Evolutionary conservation across 2,113 vertebrate species (phyloP), one percentile per base, ranked within the genome.

Genomic region (Ctenodactylus gundi): DNA sequence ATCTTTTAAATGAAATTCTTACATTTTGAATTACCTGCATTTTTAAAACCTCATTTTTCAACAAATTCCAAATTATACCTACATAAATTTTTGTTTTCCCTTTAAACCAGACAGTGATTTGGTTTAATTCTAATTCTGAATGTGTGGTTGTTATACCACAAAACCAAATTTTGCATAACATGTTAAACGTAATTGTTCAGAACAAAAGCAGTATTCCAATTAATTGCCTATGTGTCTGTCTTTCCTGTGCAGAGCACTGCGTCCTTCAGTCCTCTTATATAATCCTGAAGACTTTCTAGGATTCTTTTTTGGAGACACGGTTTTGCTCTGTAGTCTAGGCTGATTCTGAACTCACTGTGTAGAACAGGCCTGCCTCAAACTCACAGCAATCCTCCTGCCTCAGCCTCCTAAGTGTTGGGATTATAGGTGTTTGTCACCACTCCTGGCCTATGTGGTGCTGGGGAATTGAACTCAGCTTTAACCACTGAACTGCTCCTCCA

Each of bases 11-110:
- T 92, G n/a, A 85, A 92, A 85, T 55, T 34, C 57, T 91, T 62
- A 36, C 6, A 60, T 78, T 96, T 93, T 95, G 82, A 82, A 51
- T 68, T 55, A 77, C 8, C 31, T 94, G 41, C 49, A 44, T 84
- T 90, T 95, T 93, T 88, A 15, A 76, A 80, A 78, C 49, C 39
- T 73, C 76, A 39, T 20, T 94, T 95, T 82, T 90, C 15, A 94
- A 13, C 80, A 94, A 91, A 77, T 94, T 68, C 17, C 13, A 93
- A 80, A 75, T 62, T 88, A 70, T 78, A 81, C 36, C 64, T 91
- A 23, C 27, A 51, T 90, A 92, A 49, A 73, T 87, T 92, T 94
- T 90, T n/a, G 44, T 96, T 91, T 94, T 86, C 12, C 46, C 36
- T 46, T 90, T 25, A 90, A 44, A 87, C n/a, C 25, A 81, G 25